phyloP scores from a whole-genome alignment of 2,888 invertebrate species.

The Nemotelus nigrinus region DNA sequence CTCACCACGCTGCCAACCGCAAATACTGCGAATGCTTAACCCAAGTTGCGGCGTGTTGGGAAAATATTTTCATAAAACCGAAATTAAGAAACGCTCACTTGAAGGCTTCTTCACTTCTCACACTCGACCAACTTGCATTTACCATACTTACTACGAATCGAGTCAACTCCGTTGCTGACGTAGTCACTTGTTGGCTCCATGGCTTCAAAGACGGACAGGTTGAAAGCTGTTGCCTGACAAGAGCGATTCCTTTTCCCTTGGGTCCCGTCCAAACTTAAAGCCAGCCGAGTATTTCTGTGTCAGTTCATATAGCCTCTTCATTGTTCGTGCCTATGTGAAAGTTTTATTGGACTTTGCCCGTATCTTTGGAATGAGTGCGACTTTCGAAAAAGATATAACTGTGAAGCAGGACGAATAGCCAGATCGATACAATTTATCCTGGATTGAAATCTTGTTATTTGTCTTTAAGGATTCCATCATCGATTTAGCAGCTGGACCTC shows the following conservation, averaged over 20 bases:
- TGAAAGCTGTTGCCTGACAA: slow-evolving; percentile 8
- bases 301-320: no score
- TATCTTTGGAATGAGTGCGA: no score
- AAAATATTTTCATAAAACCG: slow-evolving; percentile 41
- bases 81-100: slow-evolving; percentile 43
- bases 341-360: no score
- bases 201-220: background rate
- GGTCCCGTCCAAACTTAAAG: background rate
- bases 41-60: background rate
- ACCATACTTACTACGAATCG: no score
- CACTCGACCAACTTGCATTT: background rate
- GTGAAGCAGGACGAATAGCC: no score
- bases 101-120: slow-evolving; percentile 31
- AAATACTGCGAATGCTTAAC: background rate
- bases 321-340: no score
- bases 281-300: no score
- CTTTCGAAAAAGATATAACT: no score
- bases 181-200: slow-evolving; percentile 30
- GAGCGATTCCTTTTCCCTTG: slow-evolving; percentile 9
- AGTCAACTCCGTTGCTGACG: background rate
- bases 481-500: no score
- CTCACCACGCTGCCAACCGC: background rate
- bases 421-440: no score
- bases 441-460: no score
- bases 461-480: no score